Base-by-base conservation (phyloP, 2,113 vertebrate genomes). In the Rallus limicola region DNA sequence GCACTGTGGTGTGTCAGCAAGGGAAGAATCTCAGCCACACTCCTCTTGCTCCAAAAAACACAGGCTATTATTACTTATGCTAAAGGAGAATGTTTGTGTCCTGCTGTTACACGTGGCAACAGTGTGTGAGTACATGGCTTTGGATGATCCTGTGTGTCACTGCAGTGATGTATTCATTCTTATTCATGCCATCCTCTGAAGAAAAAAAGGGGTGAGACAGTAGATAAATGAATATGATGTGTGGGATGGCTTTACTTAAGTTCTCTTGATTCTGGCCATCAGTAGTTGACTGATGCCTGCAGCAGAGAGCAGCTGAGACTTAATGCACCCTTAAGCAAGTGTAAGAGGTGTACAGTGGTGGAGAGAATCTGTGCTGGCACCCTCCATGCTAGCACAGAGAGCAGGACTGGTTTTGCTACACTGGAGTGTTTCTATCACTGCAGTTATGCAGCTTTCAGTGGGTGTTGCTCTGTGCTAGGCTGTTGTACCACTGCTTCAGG, bases 1-100 rank as follows among this genome's bases (percentile, higher is more conserved):
- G 86, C 65, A 16, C 81, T 89, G 86, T 50, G 80, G 88, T 77
- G 52, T 93, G 92, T 87, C 76, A 90, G 93, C 77, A 79, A 40
- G 77, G 82, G 80, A 92, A 64, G 69, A 55, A 82, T 36, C 65
- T 82, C 86, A 79, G 82, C 69, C 83, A 58, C 34, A 17, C 24
- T 81, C 38, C 40, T 36, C 58, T 69, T 58, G 69, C 80, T 91
- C 86, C 53, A 93, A 48, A 81, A 87, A 67, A 58, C 86, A 84
- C 74, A 91, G 48, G 9, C 53, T 53, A 17, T 88, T 58, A 18
- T 58, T 64, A 25, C 12, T 86, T 68, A 12, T 5, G 5, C n/a
- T 58, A 65, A 79, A 91, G 62, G 58, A 72, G 68, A 48, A 68
- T 20, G 44, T 72, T 93, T 84, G 82, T 82, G 38, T 65, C 91